Conservation (phyloP, 2,113 vertebrate species). For the Rhineura floridana region DNA sequence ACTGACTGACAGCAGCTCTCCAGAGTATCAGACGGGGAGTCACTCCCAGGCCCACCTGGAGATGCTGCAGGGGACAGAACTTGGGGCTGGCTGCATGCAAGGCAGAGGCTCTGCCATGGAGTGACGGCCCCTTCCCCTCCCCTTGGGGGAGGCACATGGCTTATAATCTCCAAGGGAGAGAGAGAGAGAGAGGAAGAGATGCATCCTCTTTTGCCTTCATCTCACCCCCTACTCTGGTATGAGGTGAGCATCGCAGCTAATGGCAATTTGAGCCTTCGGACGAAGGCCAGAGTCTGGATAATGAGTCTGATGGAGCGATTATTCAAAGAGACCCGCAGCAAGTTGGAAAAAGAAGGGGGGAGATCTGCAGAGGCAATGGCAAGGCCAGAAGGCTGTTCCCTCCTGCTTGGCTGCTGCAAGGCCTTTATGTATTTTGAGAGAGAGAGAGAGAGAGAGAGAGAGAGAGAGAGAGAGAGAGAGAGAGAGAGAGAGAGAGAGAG, state of each 20-base stretch:
- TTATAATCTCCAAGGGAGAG: neutral
- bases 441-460: too few species aligned
- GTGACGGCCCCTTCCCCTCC: too few species aligned
- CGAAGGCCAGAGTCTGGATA: constrained; percentile 61
- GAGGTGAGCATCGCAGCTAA: constrained; percentile 3
- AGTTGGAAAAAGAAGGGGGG: constrained; percentile 9
- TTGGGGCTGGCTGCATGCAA: too few species aligned
- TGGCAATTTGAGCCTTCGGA: constrained; percentile 66
- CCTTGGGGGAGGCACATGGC: too few species aligned
- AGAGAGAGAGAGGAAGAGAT: neutral
- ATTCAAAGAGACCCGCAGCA: constrained; percentile 53
- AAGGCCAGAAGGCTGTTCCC: too few species aligned
- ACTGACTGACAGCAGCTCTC: too few species aligned
- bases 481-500: neutral
- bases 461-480: neutral
- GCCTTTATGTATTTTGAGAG: too few species aligned
- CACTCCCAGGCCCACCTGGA: too few species aligned
- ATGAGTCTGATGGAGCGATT: constrained; percentile 60
- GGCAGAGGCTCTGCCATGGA: too few species aligned
- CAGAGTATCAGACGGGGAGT: too few species aligned
- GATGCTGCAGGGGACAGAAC: too few species aligned
- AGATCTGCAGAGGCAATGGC: neutral
- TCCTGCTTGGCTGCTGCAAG: too few species aligned
- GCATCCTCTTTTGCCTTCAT: neutral
- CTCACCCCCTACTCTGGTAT: neutral